Base-by-base conservation (phyloP, 2,113 vertebrate species). In the Prietella phreatophila region DNA sequence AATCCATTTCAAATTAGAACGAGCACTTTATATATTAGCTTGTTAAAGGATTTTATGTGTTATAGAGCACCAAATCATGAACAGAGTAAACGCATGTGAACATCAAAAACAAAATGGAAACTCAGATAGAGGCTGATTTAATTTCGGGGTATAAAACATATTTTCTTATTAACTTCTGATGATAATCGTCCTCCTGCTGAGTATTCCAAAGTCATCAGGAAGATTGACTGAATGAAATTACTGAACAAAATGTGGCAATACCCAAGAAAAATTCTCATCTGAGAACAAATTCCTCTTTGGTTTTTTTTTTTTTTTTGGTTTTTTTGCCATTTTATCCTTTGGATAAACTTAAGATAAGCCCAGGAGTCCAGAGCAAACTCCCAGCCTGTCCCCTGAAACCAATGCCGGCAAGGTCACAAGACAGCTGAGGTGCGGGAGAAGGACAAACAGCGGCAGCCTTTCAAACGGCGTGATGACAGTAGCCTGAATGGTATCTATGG, bases 401-500 rank as follows among this genome's bases (percentile, higher is more conserved):
- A 61, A 13, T 47, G 50, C 42, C 42, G 71, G 42, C 76, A 88
- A 83, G 11, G 73, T 90, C 71, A 61, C 7, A 36, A 80, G 47
- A 85, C 61, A 60, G 30, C 6, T 20, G 19, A 80, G 50, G 55
- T 61, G 58, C 58, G n/a, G 7, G 58, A 83, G 83, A 82, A 81
- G 50, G 79, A 85, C 79, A 85, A 85, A 86, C 75, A 81, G 65
- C 5, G 89, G 89, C 89, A 42, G 71, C 92, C 91, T 89, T 86
- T 90, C 90, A 89, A 91, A 90, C 3, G 15, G 30, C 91, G 91
- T 87, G 82, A 92, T 89, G 89, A 89, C 81, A 89, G 84, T 89
- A 89, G 88, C 85, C 88, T 85, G 42, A 87, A 87, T 50, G 83
- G 75, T 85, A 92, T 93, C 94, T 93, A 92, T 88, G 30, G 93